Evolutionary conservation across 1,140 invertebrate genomes (phyloP), one percentile per base, ranked within the genome.

Genomic region (Pollicipes pollicipes): DNA sequence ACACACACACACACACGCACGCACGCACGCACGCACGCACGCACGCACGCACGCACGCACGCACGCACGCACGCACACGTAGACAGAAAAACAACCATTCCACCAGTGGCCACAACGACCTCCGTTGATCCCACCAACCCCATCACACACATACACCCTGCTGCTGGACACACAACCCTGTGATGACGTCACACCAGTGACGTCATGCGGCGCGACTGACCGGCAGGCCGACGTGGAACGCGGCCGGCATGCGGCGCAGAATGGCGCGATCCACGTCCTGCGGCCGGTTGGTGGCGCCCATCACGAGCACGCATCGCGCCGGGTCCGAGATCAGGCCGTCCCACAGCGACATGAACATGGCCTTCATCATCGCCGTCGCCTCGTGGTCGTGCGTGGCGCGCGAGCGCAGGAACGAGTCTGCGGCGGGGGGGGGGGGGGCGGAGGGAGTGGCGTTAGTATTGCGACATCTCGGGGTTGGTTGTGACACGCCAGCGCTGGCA

Each of bases 311-410:
- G 0, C 88, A 89, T 75, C 89, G 90, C 30, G 84, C 83, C 0
- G 86, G 81, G 79, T 93, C 89, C 0, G 90, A 93, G 75, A 88
- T 89, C 64, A 94, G 83, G 16, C 91, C 91, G 81, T 93, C 91
- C 85, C 85, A 86, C 70, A 84, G 79, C 76, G 81, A 84, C 83
- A 87, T 84, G 74, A 87, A 87, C 77, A 85, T 83, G 13, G 85
- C 83, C 75, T 99, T 99, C 88, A 99, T 97, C 94, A 98, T 97
- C 10, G 95, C 93, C 0, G 96, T 98, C 0, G 93, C 94, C 82
- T 99, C 97, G 79, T 99, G 95, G 82, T 99, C 96, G 76, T 90
- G 88, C 3, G 87, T 84, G 76, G 89, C 90, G 66, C 97, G 85
- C 31, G 86, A 85, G 69, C 95, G 85, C 70, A 99, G 82, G 80